A percentile compares a stretch with the other conserved stretches of the same genome.
Evolutionary conservation across 2,797 vertebrate species (phyloP).

Genomic region (Cichlasoma orientale): DNA sequence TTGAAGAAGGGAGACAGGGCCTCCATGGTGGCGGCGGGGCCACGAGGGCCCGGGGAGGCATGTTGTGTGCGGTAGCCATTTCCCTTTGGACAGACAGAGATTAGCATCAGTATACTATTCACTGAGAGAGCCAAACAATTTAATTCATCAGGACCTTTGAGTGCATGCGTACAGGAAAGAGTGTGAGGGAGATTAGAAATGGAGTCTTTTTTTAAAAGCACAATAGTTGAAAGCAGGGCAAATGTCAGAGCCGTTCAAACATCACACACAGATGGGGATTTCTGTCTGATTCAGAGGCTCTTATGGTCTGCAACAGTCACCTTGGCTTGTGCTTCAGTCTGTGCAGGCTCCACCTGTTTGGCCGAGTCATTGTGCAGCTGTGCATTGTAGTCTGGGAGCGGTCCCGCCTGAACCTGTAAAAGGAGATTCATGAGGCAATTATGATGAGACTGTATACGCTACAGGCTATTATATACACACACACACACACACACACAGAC

Average conservation of each 20-base stretch:
- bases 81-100: slow-evolving; percentile 70
- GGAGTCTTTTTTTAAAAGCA: slow-evolving; percentile 22
- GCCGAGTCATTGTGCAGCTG: slow-evolving; percentile 79
- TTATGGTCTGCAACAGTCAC: slow-evolving; percentile 57
- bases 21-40: slow-evolving; percentile 83
- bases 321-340: slow-evolving; percentile 84
- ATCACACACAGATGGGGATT: slow-evolving; percentile 4
- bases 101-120: slow-evolving; percentile 23
- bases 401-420: slow-evolving; percentile 79
- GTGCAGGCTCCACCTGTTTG: slow-evolving; percentile 79
- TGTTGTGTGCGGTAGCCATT: slow-evolving; percentile 81
- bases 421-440: slow-evolving; percentile 57
- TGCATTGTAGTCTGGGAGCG: slow-evolving; percentile 80
- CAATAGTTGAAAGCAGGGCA: slow-evolving; percentile 33
- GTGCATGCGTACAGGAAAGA: slow-evolving; percentile 51
- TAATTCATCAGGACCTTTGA: slow-evolving; percentile 39
- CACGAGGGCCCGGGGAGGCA: slow-evolving; percentile 75
- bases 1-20: slow-evolving; percentile 94
- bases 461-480: slow-evolving; percentile 33
- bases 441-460: slow-evolving; percentile 49
- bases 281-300: background rate
- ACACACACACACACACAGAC: slow-evolving; percentile 41
- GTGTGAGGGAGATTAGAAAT: slow-evolving; percentile 41
- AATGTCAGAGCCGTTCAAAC: slow-evolving; percentile 41
- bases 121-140: slow-evolving; percentile 14